Percentiles rank a stretch among this genome's conserved stretches.
These are phyloP conservation scores for Coreoperca whiteheadi DNA, from an alignment of 2,113 vertebrate species.

Conservation along the genomic window DNA sequence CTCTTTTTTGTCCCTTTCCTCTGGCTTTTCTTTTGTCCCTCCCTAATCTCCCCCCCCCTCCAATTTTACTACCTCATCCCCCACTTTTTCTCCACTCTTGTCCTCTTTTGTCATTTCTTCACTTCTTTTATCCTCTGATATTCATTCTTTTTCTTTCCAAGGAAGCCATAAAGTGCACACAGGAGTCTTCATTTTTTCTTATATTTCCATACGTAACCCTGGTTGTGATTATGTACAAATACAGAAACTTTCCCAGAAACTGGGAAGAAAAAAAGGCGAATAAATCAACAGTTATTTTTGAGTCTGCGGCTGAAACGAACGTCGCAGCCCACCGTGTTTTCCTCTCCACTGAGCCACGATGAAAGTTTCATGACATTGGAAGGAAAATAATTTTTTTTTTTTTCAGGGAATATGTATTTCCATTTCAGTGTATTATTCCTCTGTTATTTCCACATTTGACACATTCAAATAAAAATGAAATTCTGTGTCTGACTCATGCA, in stretches of 20 bases:
- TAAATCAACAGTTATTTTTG: conserved; percentile 2
- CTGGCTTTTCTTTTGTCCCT: background rate
- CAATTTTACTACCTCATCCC: too few relatives aligned
- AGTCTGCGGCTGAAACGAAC: conserved; percentile 10
- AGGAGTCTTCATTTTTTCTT: background rate
- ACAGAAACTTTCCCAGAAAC: background rate
- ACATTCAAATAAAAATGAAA: conserved; percentile 6
- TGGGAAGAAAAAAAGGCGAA: background rate
- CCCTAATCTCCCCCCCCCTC: too few relatives aligned
- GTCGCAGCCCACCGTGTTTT: conserved; percentile 19
- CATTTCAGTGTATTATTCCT: conserved; percentile 7
- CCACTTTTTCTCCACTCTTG: background rate
- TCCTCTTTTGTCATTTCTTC: too few relatives aligned
- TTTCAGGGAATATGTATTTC: conserved; percentile 8
- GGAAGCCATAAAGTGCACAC: background rate
- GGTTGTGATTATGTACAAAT: background rate
- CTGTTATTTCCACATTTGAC: conserved; percentile 21
- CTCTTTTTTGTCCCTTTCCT: background rate
- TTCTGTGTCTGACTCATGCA: conserved; percentile 25
- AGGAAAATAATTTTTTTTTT: background rate
- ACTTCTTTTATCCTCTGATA: background rate
- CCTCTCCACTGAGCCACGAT: conserved; percentile 10
- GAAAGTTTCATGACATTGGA: conserved; percentile 33
- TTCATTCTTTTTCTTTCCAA: background rate
- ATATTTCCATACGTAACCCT: background rate